A percentile compares a stretch with the other conserved stretches of the same genome.
phyloP scores from a whole-genome alignment of 2,797 vertebrate species.

The Paratrypauchen microcephalus region DNA sequence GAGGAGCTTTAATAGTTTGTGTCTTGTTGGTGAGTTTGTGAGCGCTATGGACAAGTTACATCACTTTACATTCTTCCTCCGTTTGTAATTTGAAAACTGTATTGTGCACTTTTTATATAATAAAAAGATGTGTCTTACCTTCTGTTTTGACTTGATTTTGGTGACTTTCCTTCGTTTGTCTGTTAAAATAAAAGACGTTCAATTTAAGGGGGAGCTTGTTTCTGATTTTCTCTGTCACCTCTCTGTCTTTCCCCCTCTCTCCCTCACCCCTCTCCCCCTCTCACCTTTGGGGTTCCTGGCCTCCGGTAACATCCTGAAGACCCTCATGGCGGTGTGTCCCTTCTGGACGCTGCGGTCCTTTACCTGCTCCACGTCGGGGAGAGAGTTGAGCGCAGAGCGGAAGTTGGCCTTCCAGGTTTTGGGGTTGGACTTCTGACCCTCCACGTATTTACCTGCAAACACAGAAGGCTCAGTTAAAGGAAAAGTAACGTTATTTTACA shows the following conservation, averaged over 20 bases:
- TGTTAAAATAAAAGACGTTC: slow-evolving; percentile 49
- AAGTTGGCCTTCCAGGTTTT: slow-evolving; percentile 99
- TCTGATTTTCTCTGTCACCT: neutral
- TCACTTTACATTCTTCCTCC: too few relatives aligned
- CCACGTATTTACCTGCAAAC: slow-evolving; percentile 84
- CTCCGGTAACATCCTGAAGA: slow-evolving; percentile 89
- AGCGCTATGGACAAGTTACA: too few relatives aligned
- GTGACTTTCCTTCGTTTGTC: slow-evolving; percentile 81
- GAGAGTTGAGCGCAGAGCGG: slow-evolving; percentile 96
- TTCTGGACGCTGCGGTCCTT: slow-evolving; percentile 92
- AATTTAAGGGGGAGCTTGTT: too few relatives aligned
- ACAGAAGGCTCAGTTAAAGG: neutral
- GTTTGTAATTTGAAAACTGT: too few relatives aligned
- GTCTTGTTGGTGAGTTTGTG: too few relatives aligned
- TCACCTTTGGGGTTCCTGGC: slow-evolving; percentile 73
- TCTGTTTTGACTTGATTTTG: slow-evolving; percentile 74
- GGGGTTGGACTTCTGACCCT: slow-evolving; percentile 82
- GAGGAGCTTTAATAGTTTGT: too few relatives aligned
- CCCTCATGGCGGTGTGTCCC: slow-evolving; percentile 87
- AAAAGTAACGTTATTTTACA: too few relatives aligned
- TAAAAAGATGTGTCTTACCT: slow-evolving; percentile 70
- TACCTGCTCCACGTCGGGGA: slow-evolving; percentile 93
- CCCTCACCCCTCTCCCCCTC: neutral
- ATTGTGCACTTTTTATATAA: neutral
- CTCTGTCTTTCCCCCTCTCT: neutral